Evolutionary conservation across 2,113 vertebrate species (phyloP).

Genomic region (Actenoides hombroni): DNA sequence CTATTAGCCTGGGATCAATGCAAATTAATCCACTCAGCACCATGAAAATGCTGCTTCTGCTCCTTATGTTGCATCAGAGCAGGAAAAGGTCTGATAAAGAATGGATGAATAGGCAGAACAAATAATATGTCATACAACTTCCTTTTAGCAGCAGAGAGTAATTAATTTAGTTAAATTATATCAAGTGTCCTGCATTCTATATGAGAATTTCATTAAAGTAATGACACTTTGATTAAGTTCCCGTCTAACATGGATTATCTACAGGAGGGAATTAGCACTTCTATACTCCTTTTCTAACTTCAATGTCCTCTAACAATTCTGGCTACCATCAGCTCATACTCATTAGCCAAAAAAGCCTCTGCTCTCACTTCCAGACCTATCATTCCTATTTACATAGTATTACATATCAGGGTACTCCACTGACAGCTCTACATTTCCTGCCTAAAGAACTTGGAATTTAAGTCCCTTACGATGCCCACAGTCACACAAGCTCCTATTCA

Average conservation of each 20-base stretch:
- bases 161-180: conserved; percentile 73
- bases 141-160: conserved; percentile 44
- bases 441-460: neutral
- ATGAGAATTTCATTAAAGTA: conserved; percentile 60
- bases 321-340: neutral
- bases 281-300: neutral
- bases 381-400: accelerated
- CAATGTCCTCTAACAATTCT: neutral
- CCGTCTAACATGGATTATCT: conserved; percentile 30
- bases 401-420: neutral
- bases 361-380: neutral
- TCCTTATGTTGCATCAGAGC: neutral
- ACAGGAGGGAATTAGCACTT: conserved; percentile 9
- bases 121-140: conserved; percentile 67
- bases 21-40: conserved; percentile 52
- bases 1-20: conserved; percentile 15
- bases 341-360: neutral
- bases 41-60: conserved; percentile 10
- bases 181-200: conserved; percentile 59
- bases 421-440: neutral
- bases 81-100: conserved; percentile 60
- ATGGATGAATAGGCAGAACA: conserved; percentile 59
- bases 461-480: neutral
- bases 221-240: conserved; percentile 52
- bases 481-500: neutral